Evolutionary conservation across 1,140 invertebrate genomes (phyloP), one percentile per base, ranked within the genome.

Genomic region (Gonatopus flavifemur): DNA sequence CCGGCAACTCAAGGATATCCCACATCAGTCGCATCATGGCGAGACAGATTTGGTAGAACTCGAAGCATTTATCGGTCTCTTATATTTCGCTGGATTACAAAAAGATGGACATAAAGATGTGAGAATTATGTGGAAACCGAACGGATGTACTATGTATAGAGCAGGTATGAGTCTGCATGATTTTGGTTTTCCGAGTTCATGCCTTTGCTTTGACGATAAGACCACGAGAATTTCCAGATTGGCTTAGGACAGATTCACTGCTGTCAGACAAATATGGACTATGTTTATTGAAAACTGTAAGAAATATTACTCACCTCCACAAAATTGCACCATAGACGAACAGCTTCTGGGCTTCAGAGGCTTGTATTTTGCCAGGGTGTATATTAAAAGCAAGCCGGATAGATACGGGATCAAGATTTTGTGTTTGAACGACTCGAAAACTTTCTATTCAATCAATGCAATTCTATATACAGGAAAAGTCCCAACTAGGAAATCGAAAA

Each of bases 341-440:
- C 62, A 67, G 62, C 52, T 78, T 6, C 40, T 78, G 2, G 40
- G 58, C 19, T 80, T 80, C 62, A 43, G 72, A 31, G 77, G 73
- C 10, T 30, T 64, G 9, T 76, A 71, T 45, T 48, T 47, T 30
- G 76, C 79, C 41, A 50, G 63, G 22, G 69, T 76, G 51, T 80
- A 79, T 49, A 80, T 80, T 40, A 74, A 77, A 40, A 61, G 61
- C 6, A 80, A 79, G 63, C 72, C 74, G 1, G 57, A 52, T 19
- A 75, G 72, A 48, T 82, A 79, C 55, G 80, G 79, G 1, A 56
- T 81, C 20, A 79, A 80, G 67, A 62, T 78, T 33, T 28, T 65
- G 22, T 57, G 51, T 32, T 49, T 74, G 13, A 64, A 58, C n/a
- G 67, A 76, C 56, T 59, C 66, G 19, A 35, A 31, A 39, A 68